Percentiles rank a stretch among this genome's conserved stretches.
Evolutionary conservation across 2,797 vertebrate genomes (phyloP).

Genomic region (Amblyopsis hoosieri): DNA sequence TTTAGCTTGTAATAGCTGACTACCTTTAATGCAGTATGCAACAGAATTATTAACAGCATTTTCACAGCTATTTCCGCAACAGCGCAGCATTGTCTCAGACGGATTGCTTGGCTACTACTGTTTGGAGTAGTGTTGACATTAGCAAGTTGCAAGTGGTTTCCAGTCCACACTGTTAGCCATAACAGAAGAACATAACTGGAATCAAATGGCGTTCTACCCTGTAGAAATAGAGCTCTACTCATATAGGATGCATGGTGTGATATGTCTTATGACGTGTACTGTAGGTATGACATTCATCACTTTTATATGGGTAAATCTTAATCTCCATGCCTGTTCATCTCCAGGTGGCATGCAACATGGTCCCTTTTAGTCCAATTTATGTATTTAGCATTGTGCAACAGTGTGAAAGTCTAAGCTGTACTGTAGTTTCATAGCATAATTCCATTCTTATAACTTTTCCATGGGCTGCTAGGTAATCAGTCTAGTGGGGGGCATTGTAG

Average conservation of each 20-base stretch:
- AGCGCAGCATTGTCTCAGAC: conserved; percentile 45
- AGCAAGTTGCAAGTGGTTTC: conserved; percentile 75
- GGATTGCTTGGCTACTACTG: conserved; percentile 36
- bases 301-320: neutral
- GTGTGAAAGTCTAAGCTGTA: conserved; percentile 1
- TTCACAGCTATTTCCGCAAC: conserved; percentile 39
- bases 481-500: too few species aligned
- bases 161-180: conserved; percentile 43
- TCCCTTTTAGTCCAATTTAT: conserved; percentile 43
- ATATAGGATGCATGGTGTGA: neutral
- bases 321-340: conserved; percentile 37
- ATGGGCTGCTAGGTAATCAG: too few species aligned
- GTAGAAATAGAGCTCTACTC: conserved; percentile 17
- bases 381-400: conserved; percentile 32
- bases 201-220: conserved; percentile 21
- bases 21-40: too few species aligned
- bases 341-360: conserved; percentile 31
- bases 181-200: conserved; percentile 18
- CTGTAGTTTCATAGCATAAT: too few species aligned
- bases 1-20: too few species aligned
- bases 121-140: conserved; percentile 63
- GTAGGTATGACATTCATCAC: too few species aligned
- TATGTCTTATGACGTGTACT: too few species aligned
- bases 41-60: neutral
- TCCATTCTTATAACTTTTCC: too few species aligned